Base-by-base conservation (phyloP, 2,113 vertebrate genomes). In the Chionomys nivalis region DNA sequence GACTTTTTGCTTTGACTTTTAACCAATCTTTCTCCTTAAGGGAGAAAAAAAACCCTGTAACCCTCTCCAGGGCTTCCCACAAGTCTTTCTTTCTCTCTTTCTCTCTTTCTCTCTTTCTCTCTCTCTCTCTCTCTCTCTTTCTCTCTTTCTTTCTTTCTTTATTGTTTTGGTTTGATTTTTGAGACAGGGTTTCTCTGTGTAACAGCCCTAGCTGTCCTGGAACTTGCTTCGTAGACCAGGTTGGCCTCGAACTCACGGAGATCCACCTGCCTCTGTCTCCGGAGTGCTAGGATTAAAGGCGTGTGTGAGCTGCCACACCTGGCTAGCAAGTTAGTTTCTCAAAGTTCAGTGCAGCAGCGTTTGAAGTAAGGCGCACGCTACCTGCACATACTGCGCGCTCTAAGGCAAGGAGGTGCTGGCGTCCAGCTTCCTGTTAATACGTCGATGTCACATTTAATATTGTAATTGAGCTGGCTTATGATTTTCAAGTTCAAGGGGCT, bases 241-340 rank as follows among this genome's bases (percentile, higher is more conserved):
- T 8, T 72, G 36, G 17, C 17, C 70, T 39, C 7, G 3, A 72
- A 72, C 36, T 72, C 70, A 72, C 7, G 4, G 17, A 72, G 70
- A 72, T 72, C 36, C 70, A 39, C 8, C 19, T 73, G n/a, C n/a
- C 36, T 39, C n/a, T 73, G 36, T 19, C 7, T 39, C 36, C n/a
- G 0, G 3, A 73, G 36, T 73, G 10, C 70, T 73, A n/a, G 70
- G 70, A 10, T 73, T 39, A 73, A 73, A 73, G n/a, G 70, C 3
- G 3, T 70, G 68, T 17, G 36, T 70, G 33, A 9, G 19, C n/a
- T n/a, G 39, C 36, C 36, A 73, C 70, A 73, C 70, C 70, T 8
- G 9, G n/a, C n/a, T 72, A 9, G 26, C 68, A 79, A 91, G 31
- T 91, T 87, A 52, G 23, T 65, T 97, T 94, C 89, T 90, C 52